Percentiles rank a stretch among this genome's conserved stretches.
These are phyloP conservation scores for Poicephalus meyeri DNA, from an alignment of 2,113 vertebrate genomes.

Conservation along the genomic window DNA sequence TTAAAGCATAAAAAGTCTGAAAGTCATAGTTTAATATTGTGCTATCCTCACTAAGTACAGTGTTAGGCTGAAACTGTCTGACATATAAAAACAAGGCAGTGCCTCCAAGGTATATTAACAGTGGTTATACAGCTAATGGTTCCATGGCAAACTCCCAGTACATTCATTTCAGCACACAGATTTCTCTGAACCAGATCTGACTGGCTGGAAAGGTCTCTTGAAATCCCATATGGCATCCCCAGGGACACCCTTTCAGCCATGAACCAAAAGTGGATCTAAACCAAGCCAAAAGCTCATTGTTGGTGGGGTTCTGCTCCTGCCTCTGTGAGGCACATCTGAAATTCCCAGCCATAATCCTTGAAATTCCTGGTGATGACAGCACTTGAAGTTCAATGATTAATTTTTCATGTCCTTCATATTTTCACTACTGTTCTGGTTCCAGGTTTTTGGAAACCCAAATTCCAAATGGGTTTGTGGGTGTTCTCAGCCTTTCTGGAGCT, in stretches of 20 bases:
- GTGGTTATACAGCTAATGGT: slow-evolving; percentile 53
- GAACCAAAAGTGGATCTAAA: not conserved
- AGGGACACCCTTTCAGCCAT: not conserved
- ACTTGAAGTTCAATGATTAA: not conserved
- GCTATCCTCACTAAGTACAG: slow-evolving; percentile 29
- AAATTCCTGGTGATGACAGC: not conserved
- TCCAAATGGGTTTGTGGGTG: not conserved
- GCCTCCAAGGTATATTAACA: slow-evolving; percentile 35
- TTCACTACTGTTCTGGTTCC: slow-evolving; percentile 22
- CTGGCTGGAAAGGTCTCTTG: slow-evolving; percentile 49
- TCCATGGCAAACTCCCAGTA: slow-evolving; percentile 52
- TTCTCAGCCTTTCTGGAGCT: not conserved
- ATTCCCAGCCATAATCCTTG: not conserved
- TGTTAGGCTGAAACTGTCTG: slow-evolving; percentile 35
- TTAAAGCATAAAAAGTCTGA: slow-evolving; percentile 56
- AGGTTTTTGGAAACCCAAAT: not conserved
- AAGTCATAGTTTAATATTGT: slow-evolving; percentile 64
- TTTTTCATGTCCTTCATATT: not conserved
- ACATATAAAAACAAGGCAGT: slow-evolving; percentile 45
- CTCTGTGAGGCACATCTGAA: not conserved
- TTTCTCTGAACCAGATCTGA: slow-evolving; percentile 22
- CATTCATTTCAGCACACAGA: not conserved
- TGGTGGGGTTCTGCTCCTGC: not conserved
- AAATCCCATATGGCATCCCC: slow-evolving; percentile 48
- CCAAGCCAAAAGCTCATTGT: not conserved